phyloP scores from a whole-genome alignment of 1,140 invertebrate species.

The Drosophila micromelanica region DNA sequence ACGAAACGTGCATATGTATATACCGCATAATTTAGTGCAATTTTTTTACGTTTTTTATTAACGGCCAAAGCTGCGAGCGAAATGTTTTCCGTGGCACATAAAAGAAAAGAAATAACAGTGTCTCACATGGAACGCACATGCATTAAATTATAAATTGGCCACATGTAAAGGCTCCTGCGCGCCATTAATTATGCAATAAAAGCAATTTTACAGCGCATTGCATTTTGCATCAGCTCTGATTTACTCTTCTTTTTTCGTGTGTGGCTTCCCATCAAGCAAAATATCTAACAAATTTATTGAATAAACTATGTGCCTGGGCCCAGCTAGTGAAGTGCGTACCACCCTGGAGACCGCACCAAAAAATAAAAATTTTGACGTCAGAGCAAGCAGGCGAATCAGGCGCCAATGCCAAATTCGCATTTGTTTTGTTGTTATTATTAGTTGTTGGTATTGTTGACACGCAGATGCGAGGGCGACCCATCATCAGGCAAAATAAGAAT shows the following conservation, averaged over 20 bases:
- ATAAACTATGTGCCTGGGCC: constrained; percentile 54
- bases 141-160: constrained; percentile 51
- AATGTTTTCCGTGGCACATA: constrained; percentile 9
- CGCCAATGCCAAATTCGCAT: constrained; percentile 54
- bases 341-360: constrained; percentile 43
- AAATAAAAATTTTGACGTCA: constrained; percentile 33
- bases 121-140: constrained; percentile 12
- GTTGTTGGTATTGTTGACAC: constrained; percentile 45
- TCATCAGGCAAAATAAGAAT: constrained; percentile 50
- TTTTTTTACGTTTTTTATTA: constrained; percentile 16
- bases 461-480: constrained; percentile 38
- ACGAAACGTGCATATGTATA: constrained; percentile 19
- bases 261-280: constrained; percentile 2
- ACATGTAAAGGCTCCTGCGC: constrained; percentile 16
- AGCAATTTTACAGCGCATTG: constrained; percentile 45
- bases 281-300: constrained; percentile 58
- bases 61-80: background rate
- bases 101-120: constrained; percentile 11
- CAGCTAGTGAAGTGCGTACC: constrained; percentile 46
- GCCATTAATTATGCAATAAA: constrained; percentile 75
- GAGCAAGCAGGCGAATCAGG: constrained; percentile 60
- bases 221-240: constrained; percentile 44
- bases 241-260: background rate
- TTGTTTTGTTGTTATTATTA: constrained; percentile 8
- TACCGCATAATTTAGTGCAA: constrained; percentile 39